Percentiles rank a stretch among this genome's conserved stretches.
Conservation (phyloP, 1,140 invertebrate species). For the Marisa cornuarietis region DNA sequence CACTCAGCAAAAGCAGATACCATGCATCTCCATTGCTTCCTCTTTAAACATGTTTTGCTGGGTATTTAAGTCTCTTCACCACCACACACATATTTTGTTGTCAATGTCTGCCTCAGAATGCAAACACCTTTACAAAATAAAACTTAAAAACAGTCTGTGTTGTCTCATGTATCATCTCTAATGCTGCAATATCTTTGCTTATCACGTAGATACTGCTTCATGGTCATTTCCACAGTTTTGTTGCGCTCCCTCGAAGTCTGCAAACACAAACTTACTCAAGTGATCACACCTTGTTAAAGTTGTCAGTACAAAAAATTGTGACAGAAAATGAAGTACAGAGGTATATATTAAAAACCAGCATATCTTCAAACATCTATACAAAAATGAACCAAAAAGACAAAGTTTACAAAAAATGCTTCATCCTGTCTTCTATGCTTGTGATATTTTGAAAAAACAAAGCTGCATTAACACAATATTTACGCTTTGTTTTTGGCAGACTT, state of each 20-base stretch:
- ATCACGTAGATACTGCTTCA: too few relatives aligned
- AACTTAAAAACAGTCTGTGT: too few relatives aligned
- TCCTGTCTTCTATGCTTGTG: not conserved
- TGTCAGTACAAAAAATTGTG: not conserved
- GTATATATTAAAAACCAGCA: not conserved
- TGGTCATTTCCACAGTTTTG: conserved; percentile 53
- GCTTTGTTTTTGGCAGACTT: conserved; percentile 61
- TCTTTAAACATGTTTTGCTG: too few relatives aligned
- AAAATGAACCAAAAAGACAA: not conserved
- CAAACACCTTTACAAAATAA: too few relatives aligned
- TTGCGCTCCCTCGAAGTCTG: conserved; percentile 53
- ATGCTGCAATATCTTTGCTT: too few relatives aligned
- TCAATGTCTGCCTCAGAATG: too few relatives aligned
- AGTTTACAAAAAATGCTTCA: not conserved
- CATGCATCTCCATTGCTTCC: too few relatives aligned
- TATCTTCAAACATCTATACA: not conserved
- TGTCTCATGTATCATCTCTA: too few relatives aligned
- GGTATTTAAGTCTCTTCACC: too few relatives aligned
- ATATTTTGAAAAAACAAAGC: not conserved
- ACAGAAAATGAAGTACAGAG: not conserved
- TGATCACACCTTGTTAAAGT: not conserved
- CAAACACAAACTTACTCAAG: conserved; percentile 25
- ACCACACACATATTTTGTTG: too few relatives aligned
- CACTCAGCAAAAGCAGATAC: too few relatives aligned
- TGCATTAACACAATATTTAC: conserved; percentile 41